phyloP scores from a whole-genome alignment of 1,140 invertebrate genomes.

The Paramacrobiotus metropolitanus region DNA sequence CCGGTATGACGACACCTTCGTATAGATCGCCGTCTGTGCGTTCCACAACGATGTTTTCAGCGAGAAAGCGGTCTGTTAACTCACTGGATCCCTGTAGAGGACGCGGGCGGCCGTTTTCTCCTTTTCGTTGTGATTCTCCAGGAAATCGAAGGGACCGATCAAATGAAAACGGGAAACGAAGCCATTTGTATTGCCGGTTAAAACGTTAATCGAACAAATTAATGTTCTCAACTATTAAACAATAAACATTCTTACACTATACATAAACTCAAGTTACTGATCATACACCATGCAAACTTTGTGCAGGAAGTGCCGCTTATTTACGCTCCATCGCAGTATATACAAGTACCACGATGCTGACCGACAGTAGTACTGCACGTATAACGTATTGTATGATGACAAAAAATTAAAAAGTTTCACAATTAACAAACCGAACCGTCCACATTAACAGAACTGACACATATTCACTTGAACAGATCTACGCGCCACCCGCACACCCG shows the following conservation, averaged over 20 bases:
- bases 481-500: constrained; percentile 16
- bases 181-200: background rate
- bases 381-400: too few species aligned
- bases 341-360: too few species aligned
- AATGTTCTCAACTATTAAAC: too few species aligned
- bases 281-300: too few species aligned
- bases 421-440: too few species aligned
- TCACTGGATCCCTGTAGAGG: background rate
- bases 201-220: background rate
- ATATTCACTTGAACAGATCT: background rate
- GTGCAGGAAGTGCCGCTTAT: too few species aligned
- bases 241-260: too few species aligned
- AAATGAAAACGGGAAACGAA: background rate
- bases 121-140: background rate
- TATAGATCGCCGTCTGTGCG: background rate
- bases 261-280: too few species aligned
- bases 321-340: too few species aligned
- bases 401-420: too few species aligned
- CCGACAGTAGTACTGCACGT: too few species aligned
- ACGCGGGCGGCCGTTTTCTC: background rate
- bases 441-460: too few species aligned
- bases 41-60: background rate
- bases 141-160: background rate
- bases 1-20: background rate
- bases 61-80: background rate